A percentile compares a stretch with the other conserved stretches of the same genome.
Evolutionary conservation across 2,113 vertebrate genomes (phyloP).

Genomic region (Pseudolaguvia tuberculata): DNA sequence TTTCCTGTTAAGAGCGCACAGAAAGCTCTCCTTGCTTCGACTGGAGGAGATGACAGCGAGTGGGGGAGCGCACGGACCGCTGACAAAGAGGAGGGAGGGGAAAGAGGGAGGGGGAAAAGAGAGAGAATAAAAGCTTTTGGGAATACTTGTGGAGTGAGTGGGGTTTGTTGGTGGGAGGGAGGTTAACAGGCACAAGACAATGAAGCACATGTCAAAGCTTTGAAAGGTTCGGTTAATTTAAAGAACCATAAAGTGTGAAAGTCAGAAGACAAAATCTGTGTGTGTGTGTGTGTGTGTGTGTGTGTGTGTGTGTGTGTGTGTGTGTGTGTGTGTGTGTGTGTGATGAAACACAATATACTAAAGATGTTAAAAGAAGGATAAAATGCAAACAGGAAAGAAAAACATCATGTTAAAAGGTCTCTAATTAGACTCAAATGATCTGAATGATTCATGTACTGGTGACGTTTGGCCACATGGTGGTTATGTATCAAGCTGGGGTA

Average conservation of each 20-base stretch:
- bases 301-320: slow-evolving; percentile 8
- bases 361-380: neutral
- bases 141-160: slow-evolving; percentile 56
- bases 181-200: slow-evolving; percentile 62
- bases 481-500: slow-evolving; percentile 30
- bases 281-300: slow-evolving; percentile 6
- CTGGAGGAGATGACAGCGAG: slow-evolving; percentile 45
- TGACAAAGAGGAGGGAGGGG: slow-evolving; percentile 64
- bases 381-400: neutral
- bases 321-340: slow-evolving; percentile 49
- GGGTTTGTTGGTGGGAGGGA: slow-evolving; percentile 45
- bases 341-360: slow-evolving; percentile 30
- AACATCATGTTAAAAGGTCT: slow-evolving; percentile 25
- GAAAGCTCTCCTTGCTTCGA: slow-evolving; percentile 43
- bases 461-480: slow-evolving; percentile 39
- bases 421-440: slow-evolving; percentile 39
- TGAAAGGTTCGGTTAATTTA: slow-evolving; percentile 56
- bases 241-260: slow-evolving; percentile 53
- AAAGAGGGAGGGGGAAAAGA: slow-evolving; percentile 50
- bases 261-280: neutral
- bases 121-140: slow-evolving; percentile 61
- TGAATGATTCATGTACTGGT: slow-evolving; percentile 40
- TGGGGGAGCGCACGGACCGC: slow-evolving; percentile 47
- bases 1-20: slow-evolving; percentile 32
- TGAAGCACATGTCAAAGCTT: slow-evolving; percentile 66